Percentiles rank a stretch among this genome's conserved stretches.
Conservation (phyloP, 2,113 vertebrate genomes). For the Myrmecophaga tridactyla region DNA sequence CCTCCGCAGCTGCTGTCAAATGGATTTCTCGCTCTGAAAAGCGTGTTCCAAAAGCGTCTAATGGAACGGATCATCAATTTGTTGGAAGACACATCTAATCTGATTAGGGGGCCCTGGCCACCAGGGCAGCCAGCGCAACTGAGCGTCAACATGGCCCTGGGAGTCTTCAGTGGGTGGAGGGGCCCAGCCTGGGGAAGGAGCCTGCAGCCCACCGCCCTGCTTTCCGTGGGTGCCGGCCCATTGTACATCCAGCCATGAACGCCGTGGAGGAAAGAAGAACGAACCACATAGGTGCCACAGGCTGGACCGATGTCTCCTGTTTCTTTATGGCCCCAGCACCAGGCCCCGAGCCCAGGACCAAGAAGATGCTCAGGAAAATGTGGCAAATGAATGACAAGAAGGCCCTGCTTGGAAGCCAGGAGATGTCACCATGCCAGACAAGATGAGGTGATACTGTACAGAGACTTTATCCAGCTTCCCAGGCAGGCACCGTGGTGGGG, state of each 20-base stretch:
- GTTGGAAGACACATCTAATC: conserved; percentile 76
- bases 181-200: background rate
- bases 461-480: too few species aligned
- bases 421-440: background rate
- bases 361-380: background rate
- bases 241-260: background rate
- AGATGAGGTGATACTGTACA: background rate
- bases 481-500: rapidly evolving
- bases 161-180: background rate
- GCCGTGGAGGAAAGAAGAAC: background rate
- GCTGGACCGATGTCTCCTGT: background rate
- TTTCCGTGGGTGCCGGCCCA: background rate
- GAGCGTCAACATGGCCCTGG: background rate
- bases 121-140: background rate
- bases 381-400: background rate
- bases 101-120: conserved; percentile 59
- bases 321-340: background rate
- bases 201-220: background rate
- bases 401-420: background rate
- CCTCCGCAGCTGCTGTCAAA: conserved; percentile 53
- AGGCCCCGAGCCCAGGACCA: background rate
- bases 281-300: background rate
- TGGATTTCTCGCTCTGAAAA: conserved; percentile 71
- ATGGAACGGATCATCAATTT: conserved; percentile 74
- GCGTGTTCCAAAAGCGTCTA: conserved; percentile 70